Evolutionary conservation across 1,140 invertebrate genomes (phyloP).

Genomic region (Idris sp.): DNA sequence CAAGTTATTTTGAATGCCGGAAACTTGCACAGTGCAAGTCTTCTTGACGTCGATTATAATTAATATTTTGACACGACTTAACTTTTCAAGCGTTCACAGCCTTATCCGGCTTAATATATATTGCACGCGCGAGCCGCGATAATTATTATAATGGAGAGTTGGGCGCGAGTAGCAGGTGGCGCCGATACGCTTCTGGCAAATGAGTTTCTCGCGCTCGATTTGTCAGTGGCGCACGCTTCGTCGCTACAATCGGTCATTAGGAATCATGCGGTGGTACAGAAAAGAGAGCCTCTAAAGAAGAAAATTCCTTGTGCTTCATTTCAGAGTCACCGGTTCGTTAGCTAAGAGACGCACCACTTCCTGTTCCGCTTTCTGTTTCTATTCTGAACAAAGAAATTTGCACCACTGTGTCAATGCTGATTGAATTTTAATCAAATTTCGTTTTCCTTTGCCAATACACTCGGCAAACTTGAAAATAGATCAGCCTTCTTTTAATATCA

Average conservation of each 20-base stretch:
- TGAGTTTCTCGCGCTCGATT: conserved; percentile 72
- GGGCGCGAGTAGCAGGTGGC: conserved; percentile 70
- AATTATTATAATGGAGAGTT: conserved; percentile 74
- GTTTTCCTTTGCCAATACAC: conserved; percentile 8
- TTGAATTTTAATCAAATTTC: conserved; percentile 35
- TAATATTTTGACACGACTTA: conserved; percentile 50
- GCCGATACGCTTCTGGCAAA: conserved; percentile 73
- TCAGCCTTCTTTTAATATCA: too few species aligned
- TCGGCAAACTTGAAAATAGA: not conserved
- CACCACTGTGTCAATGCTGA: conserved; percentile 15
- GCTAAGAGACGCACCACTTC: conserved; percentile 21
- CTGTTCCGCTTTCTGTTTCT: conserved; percentile 19
- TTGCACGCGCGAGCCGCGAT: conserved; percentile 65
- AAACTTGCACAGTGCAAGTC: too few species aligned
- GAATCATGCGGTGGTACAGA: conserved; percentile 30
- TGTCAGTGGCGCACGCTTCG: conserved; percentile 61
- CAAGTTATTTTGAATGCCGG: too few species aligned
- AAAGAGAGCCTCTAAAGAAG: conserved; percentile 29
- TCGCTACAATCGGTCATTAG: conserved; percentile 70
- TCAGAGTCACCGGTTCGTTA: conserved; percentile 37
- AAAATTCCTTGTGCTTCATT: conserved; percentile 26
- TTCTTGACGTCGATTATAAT: conserved; percentile 28
- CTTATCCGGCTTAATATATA: conserved; percentile 68
- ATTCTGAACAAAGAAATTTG: conserved; percentile 12
- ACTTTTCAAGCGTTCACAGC: conserved; percentile 38